These are phyloP conservation scores for Drosophila kurseongensis DNA, from an alignment of 1,140 invertebrate species.

Conservation along the genomic window DNA sequence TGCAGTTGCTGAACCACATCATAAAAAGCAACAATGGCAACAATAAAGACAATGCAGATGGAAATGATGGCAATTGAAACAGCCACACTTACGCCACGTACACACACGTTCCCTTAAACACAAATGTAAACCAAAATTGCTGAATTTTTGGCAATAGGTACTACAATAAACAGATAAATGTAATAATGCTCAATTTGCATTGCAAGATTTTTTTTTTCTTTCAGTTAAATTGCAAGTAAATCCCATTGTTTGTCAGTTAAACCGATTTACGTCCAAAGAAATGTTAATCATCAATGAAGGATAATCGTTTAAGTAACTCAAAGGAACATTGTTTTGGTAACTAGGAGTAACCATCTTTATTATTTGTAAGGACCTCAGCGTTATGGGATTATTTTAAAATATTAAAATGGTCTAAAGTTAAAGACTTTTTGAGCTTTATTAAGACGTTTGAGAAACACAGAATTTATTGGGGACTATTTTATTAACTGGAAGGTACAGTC, in stretches of 20 bases:
- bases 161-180: conserved; percentile 57
- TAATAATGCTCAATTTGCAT: conserved; percentile 35
- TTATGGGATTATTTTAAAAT: no score
- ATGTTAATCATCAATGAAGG: conserved; percentile 30
- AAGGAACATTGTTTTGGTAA: not conserved
- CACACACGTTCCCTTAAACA: not conserved
- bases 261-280: not conserved
- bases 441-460: no score
- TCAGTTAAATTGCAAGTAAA: conserved; percentile 24
- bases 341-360: no score
- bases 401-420: no score
- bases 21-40: conserved; percentile 58
- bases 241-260: conserved; percentile 5
- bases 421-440: no score
- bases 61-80: conserved; percentile 38
- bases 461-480: no score
- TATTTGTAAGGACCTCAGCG: no score
- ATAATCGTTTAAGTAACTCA: not conserved
- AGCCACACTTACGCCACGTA: conserved; percentile 3
- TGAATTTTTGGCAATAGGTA: conserved; percentile 31
- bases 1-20: conserved; percentile 62
- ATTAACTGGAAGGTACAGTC: no score
- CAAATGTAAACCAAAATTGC: conserved; percentile 17
- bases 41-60: conserved; percentile 54
- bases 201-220: conserved; percentile 3